Percentiles rank a stretch among this genome's conserved stretches.
Evolutionary conservation across 2,797 vertebrate species (phyloP).

Genomic region (Numenius phaeopus): DNA sequence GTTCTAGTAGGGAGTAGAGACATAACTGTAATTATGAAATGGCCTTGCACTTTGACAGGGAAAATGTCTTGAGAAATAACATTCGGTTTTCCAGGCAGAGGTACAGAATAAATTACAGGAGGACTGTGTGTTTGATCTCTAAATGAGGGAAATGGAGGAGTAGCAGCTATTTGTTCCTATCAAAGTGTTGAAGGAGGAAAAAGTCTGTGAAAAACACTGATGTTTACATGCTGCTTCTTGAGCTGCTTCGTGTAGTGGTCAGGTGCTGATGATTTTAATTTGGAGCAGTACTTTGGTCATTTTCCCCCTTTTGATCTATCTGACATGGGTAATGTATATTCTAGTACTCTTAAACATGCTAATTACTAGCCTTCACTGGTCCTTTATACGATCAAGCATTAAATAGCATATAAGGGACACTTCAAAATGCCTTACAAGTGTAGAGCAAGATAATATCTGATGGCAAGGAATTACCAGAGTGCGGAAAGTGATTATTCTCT

Average conservation of each 20-base stretch:
- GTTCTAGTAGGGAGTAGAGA: neutral
- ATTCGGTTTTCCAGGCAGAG: neutral
- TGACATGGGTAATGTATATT: neutral
- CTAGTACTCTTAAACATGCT: neutral
- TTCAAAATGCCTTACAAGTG: neutral
- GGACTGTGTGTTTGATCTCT: neutral
- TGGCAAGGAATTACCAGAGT: neutral
- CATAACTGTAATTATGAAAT: slow-evolving; percentile 27
- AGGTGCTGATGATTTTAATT: neutral
- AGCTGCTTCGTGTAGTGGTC: neutral
- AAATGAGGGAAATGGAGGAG: neutral
- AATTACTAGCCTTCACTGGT: neutral
- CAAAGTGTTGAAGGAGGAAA: neutral
- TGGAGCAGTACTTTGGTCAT: neutral
- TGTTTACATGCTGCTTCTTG: neutral
- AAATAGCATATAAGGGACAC: neutral
- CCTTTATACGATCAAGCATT: neutral
- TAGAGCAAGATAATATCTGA: neutral
- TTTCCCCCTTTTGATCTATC: slow-evolving; percentile 27
- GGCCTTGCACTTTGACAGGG: neutral
- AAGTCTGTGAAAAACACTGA: slow-evolving; percentile 3
- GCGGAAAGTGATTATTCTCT: neutral
- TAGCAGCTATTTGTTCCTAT: neutral
- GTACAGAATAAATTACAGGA: neutral
- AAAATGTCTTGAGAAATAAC: slow-evolving; percentile 28